Percentiles rank a stretch among this genome's conserved stretches.
phyloP scores from a whole-genome alignment of 2,888 invertebrate genomes.

The Eretmocerus hayati region DNA sequence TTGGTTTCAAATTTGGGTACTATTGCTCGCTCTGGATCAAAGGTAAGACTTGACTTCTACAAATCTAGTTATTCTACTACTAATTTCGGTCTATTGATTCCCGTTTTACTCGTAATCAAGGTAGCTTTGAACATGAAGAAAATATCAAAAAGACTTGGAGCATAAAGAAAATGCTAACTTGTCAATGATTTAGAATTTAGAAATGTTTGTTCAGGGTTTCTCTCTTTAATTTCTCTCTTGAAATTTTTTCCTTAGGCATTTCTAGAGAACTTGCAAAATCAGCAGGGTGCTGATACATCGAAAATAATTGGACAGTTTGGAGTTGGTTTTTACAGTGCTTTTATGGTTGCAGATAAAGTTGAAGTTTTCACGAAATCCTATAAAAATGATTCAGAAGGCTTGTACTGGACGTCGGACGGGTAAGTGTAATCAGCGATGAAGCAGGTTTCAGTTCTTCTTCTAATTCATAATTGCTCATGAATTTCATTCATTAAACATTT shows the following conservation, averaged over 20 bases:
- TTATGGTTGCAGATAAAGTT: constrained; percentile 94
- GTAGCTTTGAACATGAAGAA: no score
- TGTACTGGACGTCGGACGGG: constrained; percentile 90
- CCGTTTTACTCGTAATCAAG: no score
- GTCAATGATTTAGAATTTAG: no score
- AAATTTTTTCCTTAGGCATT: constrained; percentile 16
- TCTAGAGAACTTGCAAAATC: constrained; percentile 71
- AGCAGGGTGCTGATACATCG: constrained; percentile 56
- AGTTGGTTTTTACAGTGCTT: constrained; percentile 95
- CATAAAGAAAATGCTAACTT: no score
- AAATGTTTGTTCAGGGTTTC: constrained; percentile 10
- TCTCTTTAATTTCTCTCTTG: constrained; percentile 1
- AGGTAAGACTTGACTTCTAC: no score
- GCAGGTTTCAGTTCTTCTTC: background rate
- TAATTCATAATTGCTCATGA: background rate
- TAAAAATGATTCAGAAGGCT: constrained; percentile 59
- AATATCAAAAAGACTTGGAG: no score
- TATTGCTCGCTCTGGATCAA: constrained; percentile 93
- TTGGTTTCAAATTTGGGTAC: constrained; percentile 86
- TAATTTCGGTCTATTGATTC: no score
- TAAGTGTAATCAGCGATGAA: constrained; percentile 39
- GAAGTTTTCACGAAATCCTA: constrained; percentile 83
- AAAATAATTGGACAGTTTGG: constrained; percentile 96
- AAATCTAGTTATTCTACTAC: no score
- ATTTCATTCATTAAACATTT: background rate